These are phyloP conservation scores for Phthorimaea operculella DNA, from an alignment of 1,140 invertebrate genomes.

Conservation along the genomic window DNA sequence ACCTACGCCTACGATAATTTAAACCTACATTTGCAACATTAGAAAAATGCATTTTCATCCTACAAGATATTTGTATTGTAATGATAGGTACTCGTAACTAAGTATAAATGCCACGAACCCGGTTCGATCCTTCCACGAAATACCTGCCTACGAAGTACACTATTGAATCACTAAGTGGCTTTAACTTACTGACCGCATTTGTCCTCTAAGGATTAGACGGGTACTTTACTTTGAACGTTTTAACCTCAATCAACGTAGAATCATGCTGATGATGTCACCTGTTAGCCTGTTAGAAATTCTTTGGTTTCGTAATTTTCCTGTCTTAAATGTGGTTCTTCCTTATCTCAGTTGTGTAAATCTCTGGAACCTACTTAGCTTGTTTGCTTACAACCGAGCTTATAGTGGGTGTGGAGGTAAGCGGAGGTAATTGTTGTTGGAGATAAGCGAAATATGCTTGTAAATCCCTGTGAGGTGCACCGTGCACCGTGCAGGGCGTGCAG, in stretches of 20 bases:
- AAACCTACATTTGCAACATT: too few species aligned
- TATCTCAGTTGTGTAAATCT: neutral
- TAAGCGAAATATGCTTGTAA: conserved; percentile 20
- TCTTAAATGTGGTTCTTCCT: too few species aligned
- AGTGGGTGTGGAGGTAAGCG: conserved; percentile 32
- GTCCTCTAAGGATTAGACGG: conserved; percentile 4
- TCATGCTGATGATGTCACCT: neutral
- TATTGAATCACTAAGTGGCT: conserved; percentile 10
- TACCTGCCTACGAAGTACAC: neutral
- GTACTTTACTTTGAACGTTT: conserved; percentile 1
- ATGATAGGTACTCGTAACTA: too few species aligned
- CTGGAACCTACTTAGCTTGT: conserved; percentile 21
- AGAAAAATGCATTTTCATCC: too few species aligned
- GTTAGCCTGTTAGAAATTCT: too few species aligned
- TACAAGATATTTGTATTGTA: too few species aligned
- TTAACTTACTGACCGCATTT: conserved; percentile 11
- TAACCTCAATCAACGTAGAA: neutral
- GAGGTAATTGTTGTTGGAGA: conserved; percentile 31
- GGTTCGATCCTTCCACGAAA: neutral
- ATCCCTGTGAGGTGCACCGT: conserved; percentile 19
- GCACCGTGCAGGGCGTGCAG: too few species aligned
- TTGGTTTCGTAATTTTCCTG: too few species aligned
- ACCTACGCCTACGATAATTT: too few species aligned
- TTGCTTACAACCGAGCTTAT: conserved; percentile 33
- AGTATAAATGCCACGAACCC: neutral